Conservation (phyloP, 2,888 invertebrate genomes). For the Nebria salina region DNA sequence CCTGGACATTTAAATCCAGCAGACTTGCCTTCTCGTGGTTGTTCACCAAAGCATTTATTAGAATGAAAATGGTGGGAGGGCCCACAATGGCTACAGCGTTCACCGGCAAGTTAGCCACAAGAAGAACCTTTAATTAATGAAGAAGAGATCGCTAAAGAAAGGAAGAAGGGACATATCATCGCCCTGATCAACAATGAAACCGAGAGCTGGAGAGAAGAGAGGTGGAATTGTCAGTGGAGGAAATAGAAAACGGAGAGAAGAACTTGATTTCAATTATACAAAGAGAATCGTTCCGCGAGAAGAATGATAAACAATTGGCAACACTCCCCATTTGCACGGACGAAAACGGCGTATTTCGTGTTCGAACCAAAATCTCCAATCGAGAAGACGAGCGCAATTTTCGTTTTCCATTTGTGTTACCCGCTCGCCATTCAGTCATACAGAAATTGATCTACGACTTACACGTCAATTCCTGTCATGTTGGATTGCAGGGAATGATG, state of each 20-base stretch:
- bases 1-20: constrained; percentile 54
- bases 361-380: constrained; percentile 48
- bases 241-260: constrained; percentile 12
- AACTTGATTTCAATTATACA: constrained; percentile 28
- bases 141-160: constrained; percentile 43
- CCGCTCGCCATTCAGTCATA: constrained; percentile 50
- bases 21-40: constrained; percentile 54
- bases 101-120: constrained; percentile 50
- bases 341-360: constrained; percentile 47
- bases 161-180: no score
- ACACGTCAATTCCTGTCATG: constrained; percentile 45
- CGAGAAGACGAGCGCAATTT: constrained; percentile 49
- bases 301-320: constrained; percentile 37
- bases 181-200: constrained; percentile 25
- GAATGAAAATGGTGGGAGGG: constrained; percentile 54
- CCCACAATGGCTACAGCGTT: constrained; percentile 51
- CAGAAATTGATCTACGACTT: constrained; percentile 45
- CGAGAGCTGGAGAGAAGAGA: constrained; percentile 7
- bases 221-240: constrained; percentile 21
- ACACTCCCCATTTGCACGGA: constrained; percentile 44
- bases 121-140: constrained; percentile 13
- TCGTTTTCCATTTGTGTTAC: constrained; percentile 52
- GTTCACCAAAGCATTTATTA: constrained; percentile 49
- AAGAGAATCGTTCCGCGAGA: constrained; percentile 16
- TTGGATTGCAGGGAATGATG: constrained; percentile 46